phyloP scores from a whole-genome alignment of 2,888 invertebrate genomes.

The Dasysyrphus tricinctus region DNA sequence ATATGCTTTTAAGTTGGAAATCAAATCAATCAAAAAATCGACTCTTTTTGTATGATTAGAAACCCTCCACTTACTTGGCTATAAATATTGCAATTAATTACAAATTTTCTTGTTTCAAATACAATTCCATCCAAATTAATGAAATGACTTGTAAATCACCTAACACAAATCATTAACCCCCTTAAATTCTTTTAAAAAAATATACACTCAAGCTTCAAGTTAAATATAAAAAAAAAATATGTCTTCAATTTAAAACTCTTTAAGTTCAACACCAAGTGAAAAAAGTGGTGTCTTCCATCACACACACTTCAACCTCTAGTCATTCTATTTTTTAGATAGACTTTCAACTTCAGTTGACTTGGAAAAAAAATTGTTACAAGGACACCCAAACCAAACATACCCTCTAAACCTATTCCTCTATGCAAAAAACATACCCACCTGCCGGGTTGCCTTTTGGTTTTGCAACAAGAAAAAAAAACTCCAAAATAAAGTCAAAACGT shows the following conservation, averaged over 20 bases:
- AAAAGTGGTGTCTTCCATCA: slow-evolving; percentile 13
- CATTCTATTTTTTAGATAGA: slow-evolving; percentile 3
- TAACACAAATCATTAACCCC: too few species aligned
- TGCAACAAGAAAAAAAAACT: neutral
- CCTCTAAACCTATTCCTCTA: slow-evolving; percentile 29
- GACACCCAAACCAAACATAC: slow-evolving; percentile 44
- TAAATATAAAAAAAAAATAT: neutral
- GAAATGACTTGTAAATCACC: too few species aligned
- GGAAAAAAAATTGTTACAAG: slow-evolving; percentile 34
- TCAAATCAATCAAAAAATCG: too few species aligned
- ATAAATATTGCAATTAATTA: too few species aligned
- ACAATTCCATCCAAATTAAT: too few species aligned
- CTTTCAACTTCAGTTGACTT: slow-evolving; percentile 27
- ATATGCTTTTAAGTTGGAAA: too few species aligned
- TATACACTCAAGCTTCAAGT: neutral
- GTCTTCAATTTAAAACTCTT: slow-evolving; percentile 11
- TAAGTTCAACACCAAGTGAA: neutral
- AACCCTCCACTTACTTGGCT: too few species aligned
- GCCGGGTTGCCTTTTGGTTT: slow-evolving; percentile 16
- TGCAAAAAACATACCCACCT: slow-evolving; percentile 23
- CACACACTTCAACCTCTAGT: slow-evolving; percentile 17
- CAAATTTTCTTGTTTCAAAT: too few species aligned
- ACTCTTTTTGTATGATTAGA: too few species aligned
- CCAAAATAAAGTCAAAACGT: slow-evolving; percentile 30
- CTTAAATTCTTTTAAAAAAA: too few species aligned